Conservation (phyloP, 2,797 vertebrate species). For the Lemur catta region DNA sequence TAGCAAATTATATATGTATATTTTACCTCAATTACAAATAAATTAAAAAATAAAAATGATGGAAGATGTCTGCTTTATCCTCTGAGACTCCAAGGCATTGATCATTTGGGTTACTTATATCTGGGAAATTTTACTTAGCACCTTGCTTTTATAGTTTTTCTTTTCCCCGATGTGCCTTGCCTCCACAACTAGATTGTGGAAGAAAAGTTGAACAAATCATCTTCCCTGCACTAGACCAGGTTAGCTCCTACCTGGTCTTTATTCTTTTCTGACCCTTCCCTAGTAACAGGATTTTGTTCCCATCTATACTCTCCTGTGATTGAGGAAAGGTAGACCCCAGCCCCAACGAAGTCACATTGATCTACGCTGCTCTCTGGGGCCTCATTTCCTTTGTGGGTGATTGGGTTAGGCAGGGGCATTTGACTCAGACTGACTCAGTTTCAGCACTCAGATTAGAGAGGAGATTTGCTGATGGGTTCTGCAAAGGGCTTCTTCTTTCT, state of each 20-base stretch:
- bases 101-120: background rate
- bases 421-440: background rate
- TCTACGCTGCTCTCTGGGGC: background rate
- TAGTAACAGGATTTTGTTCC: background rate
- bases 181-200: background rate
- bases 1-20: background rate
- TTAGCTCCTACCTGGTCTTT: background rate
- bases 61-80: background rate
- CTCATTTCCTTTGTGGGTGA: background rate
- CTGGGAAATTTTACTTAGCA: background rate
- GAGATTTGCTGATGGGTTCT: background rate
- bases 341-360: background rate
- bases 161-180: background rate
- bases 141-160: background rate
- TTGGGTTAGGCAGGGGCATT: background rate
- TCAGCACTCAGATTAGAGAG: background rate
- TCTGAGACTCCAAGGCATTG: background rate
- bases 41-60: conserved; percentile 10
- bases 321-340: background rate
- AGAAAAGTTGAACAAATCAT: background rate
- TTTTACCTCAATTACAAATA: background rate
- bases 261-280: background rate
- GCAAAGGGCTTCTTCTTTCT: background rate
- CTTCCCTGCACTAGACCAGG: background rate
- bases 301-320: background rate